These are phyloP conservation scores for Charadrius vociferus DNA, from an alignment of 2,113 vertebrate genomes.

Conservation along the genomic window DNA sequence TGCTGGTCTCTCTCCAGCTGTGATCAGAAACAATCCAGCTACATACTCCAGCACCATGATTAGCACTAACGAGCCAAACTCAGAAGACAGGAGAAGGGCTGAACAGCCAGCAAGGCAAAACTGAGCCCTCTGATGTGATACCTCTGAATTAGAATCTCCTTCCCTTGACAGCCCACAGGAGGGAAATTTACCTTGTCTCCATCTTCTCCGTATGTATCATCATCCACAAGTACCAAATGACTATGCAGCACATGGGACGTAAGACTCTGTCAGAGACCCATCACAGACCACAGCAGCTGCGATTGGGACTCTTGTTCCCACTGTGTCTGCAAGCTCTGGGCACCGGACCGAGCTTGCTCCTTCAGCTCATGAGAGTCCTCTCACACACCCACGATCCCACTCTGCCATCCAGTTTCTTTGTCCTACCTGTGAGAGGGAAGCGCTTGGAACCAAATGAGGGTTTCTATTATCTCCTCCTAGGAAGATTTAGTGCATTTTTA, in stretches of 20 bases:
- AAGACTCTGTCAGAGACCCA: background rate
- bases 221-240: background rate
- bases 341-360: background rate
- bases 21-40: background rate
- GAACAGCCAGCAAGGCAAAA: background rate
- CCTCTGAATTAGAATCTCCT: background rate
- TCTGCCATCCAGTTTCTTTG: background rate
- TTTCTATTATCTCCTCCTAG: background rate
- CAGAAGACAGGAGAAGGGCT: background rate
- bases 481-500: slow-evolving; percentile 10
- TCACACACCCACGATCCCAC: background rate
- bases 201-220: background rate
- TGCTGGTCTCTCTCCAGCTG: background rate
- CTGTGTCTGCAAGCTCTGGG: background rate
- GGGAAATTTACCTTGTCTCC: background rate
- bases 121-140: background rate
- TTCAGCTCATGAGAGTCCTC: background rate
- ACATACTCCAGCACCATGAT: background rate
- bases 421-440: background rate
- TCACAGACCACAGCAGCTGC: background rate
- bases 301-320: background rate
- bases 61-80: background rate
- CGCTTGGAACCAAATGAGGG: background rate
- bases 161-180: background rate
- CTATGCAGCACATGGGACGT: fast-evolving